Percentiles rank a stretch among this genome's conserved stretches.
These are phyloP conservation scores for Pseudomugil tenellus DNA, from an alignment of 2,797 vertebrate genomes.

Conservation along the genomic window DNA sequence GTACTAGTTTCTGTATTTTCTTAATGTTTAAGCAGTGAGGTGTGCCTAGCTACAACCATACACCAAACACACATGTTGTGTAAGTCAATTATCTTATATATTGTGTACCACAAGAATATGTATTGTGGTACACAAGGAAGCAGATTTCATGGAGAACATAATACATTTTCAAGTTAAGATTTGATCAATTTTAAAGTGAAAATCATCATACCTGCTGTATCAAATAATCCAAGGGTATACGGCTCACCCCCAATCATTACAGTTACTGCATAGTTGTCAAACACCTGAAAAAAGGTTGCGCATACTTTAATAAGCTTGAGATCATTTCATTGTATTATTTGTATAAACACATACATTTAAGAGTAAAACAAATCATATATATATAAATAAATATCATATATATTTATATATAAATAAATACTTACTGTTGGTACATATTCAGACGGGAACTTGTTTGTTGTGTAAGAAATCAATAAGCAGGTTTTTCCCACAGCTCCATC, in stretches of 20 bases:
- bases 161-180: neutral
- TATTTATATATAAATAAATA: neutral
- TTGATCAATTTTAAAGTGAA: neutral
- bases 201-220: constrained; percentile 80
- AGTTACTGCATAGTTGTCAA: constrained; percentile 87
- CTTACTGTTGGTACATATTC: constrained; percentile 87
- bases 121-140: neutral
- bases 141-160: neutral
- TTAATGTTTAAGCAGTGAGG: neutral
- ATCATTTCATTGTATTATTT: neutral
- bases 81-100: neutral
- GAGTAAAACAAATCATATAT: neutral
- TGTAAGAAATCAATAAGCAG: constrained; percentile 87
- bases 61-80: neutral
- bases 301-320: neutral
- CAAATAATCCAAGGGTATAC: constrained; percentile 85
- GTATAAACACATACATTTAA: neutral
- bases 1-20: neutral
- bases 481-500: constrained; percentile 88
- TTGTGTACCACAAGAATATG: no score
- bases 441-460: constrained; percentile 87
- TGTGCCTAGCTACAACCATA: neutral
- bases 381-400: neutral
- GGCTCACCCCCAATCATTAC: constrained; percentile 86
- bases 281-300: constrained; percentile 67